phyloP scores from a whole-genome alignment of 2,888 invertebrate species.

The Polymixis flavicincta region DNA sequence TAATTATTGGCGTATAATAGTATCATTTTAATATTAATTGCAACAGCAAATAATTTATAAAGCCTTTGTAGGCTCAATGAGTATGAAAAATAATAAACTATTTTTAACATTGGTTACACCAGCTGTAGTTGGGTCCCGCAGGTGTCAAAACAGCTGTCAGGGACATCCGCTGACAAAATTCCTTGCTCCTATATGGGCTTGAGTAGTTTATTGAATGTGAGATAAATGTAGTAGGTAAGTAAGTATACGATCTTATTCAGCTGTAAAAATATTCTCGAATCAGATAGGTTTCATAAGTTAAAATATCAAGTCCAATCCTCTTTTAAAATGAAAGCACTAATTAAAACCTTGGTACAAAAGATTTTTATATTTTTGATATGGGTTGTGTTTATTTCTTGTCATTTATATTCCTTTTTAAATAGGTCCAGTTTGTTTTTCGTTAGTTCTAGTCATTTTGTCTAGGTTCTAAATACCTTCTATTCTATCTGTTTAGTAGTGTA shows the following conservation, averaged over 20 bases:
- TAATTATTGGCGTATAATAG: constrained; percentile 17
- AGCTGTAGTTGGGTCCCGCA: constrained; percentile 38
- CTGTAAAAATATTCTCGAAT: background rate
- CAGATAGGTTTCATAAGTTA: constrained; percentile 10
- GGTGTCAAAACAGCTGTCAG: constrained; percentile 63
- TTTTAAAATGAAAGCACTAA: constrained; percentile 25
- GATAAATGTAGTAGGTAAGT: background rate
- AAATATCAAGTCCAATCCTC: constrained; percentile 14
- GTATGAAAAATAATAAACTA: constrained; percentile 28
- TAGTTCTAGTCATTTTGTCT: background rate
- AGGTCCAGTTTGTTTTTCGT: background rate
- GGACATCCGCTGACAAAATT: constrained; percentile 39
- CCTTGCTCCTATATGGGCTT: constrained; percentile 38
- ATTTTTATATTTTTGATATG: background rate
- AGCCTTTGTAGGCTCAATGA: background rate
- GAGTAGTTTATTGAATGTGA: constrained; percentile 18
- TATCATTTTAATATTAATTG: constrained; percentile 39
- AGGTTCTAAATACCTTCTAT: background rate
- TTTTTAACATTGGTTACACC: constrained; percentile 56
- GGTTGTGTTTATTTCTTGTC: background rate
- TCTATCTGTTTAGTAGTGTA: background rate
- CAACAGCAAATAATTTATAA: constrained; percentile 28
- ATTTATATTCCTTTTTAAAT: background rate
- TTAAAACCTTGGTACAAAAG: constrained; percentile 8
- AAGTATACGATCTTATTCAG: no score